Conservation (phyloP, 1,140 invertebrate species). For the Saxidomus purpurata region DNA sequence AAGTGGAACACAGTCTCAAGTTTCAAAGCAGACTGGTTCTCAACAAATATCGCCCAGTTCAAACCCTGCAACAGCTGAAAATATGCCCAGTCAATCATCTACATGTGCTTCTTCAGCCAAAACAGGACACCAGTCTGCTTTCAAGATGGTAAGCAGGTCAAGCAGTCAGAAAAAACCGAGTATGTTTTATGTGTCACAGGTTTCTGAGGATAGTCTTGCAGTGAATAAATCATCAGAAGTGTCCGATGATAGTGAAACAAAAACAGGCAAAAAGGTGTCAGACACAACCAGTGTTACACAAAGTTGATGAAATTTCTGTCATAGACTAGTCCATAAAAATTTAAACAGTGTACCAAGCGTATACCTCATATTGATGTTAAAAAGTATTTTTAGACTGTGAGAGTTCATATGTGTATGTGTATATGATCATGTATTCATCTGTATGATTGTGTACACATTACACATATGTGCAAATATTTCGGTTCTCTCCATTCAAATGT, state of each 20-base stretch:
- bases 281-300: background rate
- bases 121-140: slow-evolving; percentile 54
- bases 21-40: slow-evolving; percentile 9
- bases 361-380: no score
- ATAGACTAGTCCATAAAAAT: no score
- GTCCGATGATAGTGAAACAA: background rate
- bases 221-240: slow-evolving; percentile 20
- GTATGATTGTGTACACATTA: no score
- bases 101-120: background rate
- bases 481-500: no score
- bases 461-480: no score
- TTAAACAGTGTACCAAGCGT: no score
- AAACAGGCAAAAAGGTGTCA: background rate
- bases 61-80: background rate
- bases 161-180: slow-evolving; percentile 38
- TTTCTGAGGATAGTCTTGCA: slow-evolving; percentile 51
- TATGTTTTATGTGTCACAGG: slow-evolving; percentile 56
- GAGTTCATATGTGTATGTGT: no score
- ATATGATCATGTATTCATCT: no score
- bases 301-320: slow-evolving; percentile 10
- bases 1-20: background rate
- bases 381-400: no score
- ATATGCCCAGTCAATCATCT: background rate
- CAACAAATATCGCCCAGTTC: background rate
- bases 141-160: slow-evolving; percentile 45